Conservation (phyloP, 2,113 vertebrate genomes). For the Origma solitaria region DNA sequence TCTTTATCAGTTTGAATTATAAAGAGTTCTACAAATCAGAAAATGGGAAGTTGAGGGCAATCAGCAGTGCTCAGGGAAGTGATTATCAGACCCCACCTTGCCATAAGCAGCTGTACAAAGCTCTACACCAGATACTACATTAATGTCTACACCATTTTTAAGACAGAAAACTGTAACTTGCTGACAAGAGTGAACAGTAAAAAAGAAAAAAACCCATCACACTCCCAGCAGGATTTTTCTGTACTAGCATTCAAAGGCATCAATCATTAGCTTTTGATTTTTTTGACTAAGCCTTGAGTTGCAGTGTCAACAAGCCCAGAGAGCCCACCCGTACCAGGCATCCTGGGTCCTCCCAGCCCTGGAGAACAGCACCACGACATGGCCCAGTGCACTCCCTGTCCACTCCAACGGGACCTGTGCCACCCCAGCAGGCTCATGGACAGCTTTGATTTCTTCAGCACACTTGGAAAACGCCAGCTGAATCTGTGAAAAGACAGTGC, state of each 20-base stretch:
- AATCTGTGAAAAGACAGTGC: slow-evolving; percentile 65
- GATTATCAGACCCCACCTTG: background rate
- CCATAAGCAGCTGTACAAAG: background rate
- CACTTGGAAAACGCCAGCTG: slow-evolving; percentile 82
- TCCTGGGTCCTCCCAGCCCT: slow-evolving; percentile 73
- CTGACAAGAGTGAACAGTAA: background rate
- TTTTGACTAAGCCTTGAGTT: background rate
- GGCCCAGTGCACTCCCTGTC: slow-evolving; percentile 65
- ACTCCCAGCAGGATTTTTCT: background rate
- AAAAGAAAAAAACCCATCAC: background rate
- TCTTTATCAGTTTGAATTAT: background rate
- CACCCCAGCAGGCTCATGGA: slow-evolving; percentile 20
- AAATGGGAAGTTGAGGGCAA: background rate
- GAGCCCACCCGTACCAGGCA: slow-evolving; percentile 78
- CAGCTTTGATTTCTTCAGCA: slow-evolving; percentile 78
- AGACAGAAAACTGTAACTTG: background rate
- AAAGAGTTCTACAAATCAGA: background rate
- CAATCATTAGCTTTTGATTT: background rate
- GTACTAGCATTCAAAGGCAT: background rate
- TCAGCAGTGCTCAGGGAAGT: background rate
- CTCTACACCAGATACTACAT: background rate
- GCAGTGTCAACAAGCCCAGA: background rate
- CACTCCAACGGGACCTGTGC: slow-evolving; percentile 43
- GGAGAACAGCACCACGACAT: slow-evolving; percentile 72
- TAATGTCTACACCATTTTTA: background rate